Percentiles rank a stretch among this genome's conserved stretches.
Evolutionary conservation across 2,888 invertebrate genomes (phyloP).

Genomic region (Nymphalis c-album): DNA sequence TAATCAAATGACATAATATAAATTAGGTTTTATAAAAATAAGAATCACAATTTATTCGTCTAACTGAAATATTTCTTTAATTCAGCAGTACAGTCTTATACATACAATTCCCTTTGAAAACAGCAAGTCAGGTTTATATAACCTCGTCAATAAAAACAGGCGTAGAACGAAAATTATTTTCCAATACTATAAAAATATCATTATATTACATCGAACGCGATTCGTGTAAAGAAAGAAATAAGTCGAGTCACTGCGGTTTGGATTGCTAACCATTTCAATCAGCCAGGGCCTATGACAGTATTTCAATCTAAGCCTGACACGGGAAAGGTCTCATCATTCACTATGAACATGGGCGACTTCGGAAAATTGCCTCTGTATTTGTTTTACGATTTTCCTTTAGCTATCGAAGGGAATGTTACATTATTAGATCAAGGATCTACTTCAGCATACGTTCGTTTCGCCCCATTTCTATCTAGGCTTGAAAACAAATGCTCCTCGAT

Average conservation of each 20-base stretch:
- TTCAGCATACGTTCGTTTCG: constrained; percentile 13
- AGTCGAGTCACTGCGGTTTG: constrained; percentile 9
- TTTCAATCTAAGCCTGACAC: constrained; percentile 30
- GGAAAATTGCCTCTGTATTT: constrained; percentile 28
- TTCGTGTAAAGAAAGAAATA: constrained; percentile 8
- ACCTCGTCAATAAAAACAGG: not conserved
- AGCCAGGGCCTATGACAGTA: constrained; percentile 22
- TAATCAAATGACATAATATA: too few relatives aligned
- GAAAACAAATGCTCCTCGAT: constrained; percentile 7
- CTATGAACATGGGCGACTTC: constrained; percentile 20
- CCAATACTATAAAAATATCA: not conserved
- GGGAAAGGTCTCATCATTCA: constrained; percentile 26
- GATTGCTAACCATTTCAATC: constrained; percentile 24
- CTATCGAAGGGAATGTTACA: constrained; percentile 13
- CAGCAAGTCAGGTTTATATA: not conserved
- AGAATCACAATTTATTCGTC: too few relatives aligned
- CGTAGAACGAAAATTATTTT: not conserved
- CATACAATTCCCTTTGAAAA: not conserved
- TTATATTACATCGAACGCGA: not conserved
- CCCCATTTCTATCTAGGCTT: constrained; percentile 12
- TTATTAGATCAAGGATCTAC: constrained; percentile 21
- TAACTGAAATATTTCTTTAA: too few relatives aligned
- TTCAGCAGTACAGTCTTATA: too few relatives aligned
- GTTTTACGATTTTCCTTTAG: constrained; percentile 29
- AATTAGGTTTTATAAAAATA: too few relatives aligned